Conservation (phyloP, 2,113 vertebrate genomes). For the Synodontis membranacea region DNA sequence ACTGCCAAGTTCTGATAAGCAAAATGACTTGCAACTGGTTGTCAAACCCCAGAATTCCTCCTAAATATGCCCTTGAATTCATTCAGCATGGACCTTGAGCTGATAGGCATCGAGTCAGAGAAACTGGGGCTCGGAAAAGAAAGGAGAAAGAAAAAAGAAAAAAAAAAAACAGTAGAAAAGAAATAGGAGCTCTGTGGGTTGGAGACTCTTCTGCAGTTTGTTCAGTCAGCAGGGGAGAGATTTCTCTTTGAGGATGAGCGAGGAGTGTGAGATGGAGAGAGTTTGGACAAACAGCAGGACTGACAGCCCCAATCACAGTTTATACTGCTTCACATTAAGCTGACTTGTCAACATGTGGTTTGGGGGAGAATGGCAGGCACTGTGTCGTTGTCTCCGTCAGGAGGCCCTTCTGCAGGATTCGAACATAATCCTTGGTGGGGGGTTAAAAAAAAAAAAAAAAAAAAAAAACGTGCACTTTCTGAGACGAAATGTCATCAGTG, state of each 20-base stretch:
- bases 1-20: constrained; percentile 53
- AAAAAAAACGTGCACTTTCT: constrained; percentile 32
- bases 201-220: constrained; percentile 45
- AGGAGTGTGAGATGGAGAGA: constrained; percentile 43
- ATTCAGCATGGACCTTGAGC: constrained; percentile 46
- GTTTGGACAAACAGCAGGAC: constrained; percentile 52
- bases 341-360: constrained; percentile 58
- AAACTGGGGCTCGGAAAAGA: constrained; percentile 30
- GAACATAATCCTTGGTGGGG: constrained; percentile 50
- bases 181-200: constrained; percentile 45
- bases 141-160: neutral
- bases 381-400: constrained; percentile 43
- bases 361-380: constrained; percentile 43
- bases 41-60: constrained; percentile 41
- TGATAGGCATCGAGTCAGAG: constrained; percentile 43
- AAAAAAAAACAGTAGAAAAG: constrained; percentile 34
- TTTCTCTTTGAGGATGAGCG: constrained; percentile 52
- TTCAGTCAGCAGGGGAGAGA: constrained; percentile 55
- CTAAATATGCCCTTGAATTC: constrained; percentile 52
- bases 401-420: constrained; percentile 46
- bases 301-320: constrained; percentile 49
- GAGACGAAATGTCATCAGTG: constrained; percentile 22
- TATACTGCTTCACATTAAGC: constrained; percentile 59
- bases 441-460: too few relatives aligned
- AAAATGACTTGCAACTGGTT: constrained; percentile 52